Evolutionary conservation across 1,140 invertebrate genomes (phyloP), one percentile per base, ranked within the genome.

Genomic region (Ylistrum balloti): DNA sequence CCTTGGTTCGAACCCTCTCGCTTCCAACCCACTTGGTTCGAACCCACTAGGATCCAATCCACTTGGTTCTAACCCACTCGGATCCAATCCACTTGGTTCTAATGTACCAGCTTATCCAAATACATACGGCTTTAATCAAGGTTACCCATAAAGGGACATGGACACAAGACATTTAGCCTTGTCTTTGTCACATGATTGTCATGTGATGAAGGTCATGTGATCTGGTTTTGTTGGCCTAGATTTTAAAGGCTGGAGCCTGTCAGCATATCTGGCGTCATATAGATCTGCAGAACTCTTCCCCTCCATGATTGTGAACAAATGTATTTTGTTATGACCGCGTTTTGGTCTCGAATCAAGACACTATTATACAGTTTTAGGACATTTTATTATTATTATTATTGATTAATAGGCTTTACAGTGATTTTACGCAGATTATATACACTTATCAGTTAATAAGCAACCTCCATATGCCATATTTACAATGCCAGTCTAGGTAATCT

Each of bases 271-370:
- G 56, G 56, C 56, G 22, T 74, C 56, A 28, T 74, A 74, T 74
- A 74, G 56, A 74, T 74, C 56, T 74, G 56, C 56, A 74, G n/a
- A 74, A 74, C n/a, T 74, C 56, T 74, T 74, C 56, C 56, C 56
- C 56, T 74, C 56, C 56, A 74, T 74, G 56, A 74, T 74, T 74
- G 56, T 74, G 56, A 74, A 74, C 56, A 74, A 74, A 74, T 74
- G n/a, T 74, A 74, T 74, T 74, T 28, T 74, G 56, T 74, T 74
- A 74, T 5, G 56, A 74, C 56, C 56, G 56, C 56, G 22, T 74
- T 74, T 74, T 74, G 56, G 56, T 74, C 56, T 28, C n/a, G 56
- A 74, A 74, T 74, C 56, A 74, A 74, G 56, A 74, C 56, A 74
- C 28, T 28, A 74, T 74, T 74, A 74, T 28, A 74, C 56, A 74